phyloP scores from a whole-genome alignment of 2,888 invertebrate species.

The Meiosimyza platycephala region DNA sequence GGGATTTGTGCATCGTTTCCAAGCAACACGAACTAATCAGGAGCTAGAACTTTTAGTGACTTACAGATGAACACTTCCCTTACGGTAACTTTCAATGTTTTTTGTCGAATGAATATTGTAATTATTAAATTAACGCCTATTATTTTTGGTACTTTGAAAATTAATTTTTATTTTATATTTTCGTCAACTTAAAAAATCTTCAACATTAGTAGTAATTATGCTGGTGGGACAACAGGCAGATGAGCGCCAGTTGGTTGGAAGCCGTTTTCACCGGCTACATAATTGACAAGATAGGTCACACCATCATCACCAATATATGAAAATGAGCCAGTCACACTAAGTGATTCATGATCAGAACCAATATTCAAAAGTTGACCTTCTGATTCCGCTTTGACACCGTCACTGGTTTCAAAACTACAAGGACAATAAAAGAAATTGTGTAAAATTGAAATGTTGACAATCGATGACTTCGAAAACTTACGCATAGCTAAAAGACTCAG shows the following conservation, averaged over 20 bases:
- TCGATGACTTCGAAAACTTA: not conserved
- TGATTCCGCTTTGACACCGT: conserved; percentile 48
- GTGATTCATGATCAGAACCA: conserved; percentile 55
- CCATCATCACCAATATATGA: conserved; percentile 49
- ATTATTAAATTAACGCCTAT: no score
- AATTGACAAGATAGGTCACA: conserved; percentile 46
- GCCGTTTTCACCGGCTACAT: conserved; percentile 50
- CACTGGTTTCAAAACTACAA: conserved; percentile 48
- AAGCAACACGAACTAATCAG: no score
- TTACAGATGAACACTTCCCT: no score
- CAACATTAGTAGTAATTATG: no score
- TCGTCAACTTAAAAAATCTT: not conserved
- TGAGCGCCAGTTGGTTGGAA: conserved; percentile 45
- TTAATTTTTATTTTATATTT: no score
- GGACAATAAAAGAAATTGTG: conserved; percentile 39
- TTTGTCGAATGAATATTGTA: not conserved
- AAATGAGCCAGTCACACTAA: conserved; percentile 52
- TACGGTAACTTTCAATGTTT: not conserved
- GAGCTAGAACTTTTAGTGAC: no score
- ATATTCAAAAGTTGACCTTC: conserved; percentile 46
- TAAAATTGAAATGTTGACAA: not conserved
- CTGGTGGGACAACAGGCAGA: conserved; percentile 34
- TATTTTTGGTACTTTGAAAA: no score
- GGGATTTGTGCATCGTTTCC: no score
- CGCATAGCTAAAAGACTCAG: conserved; percentile 70